Evolutionary conservation across 2,797 vertebrate species (phyloP), one percentile per base, ranked within the genome.

Genomic region (Yasuhikotakia modesta): DNA sequence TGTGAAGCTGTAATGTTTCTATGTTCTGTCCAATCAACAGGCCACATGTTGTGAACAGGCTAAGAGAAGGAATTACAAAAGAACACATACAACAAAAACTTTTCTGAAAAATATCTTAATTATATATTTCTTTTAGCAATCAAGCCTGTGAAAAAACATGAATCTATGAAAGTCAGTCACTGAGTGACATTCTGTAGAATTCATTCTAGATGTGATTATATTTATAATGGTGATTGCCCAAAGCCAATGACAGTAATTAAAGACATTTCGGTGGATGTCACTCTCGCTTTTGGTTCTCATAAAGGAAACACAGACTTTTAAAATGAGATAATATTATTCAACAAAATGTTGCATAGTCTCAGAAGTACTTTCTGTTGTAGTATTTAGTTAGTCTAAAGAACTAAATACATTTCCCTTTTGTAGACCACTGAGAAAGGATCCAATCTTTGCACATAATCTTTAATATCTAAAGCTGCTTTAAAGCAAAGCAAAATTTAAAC

Each of bases 241-340:
- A 48, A 68, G 64, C 68, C 74, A 76, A 8, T n/a, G 27, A 60
- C 19, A 22, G 35, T 35, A 69, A 61, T 19, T 27, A 61, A 24
- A 67, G 75, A 61, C 16, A 45, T 77, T 61, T 68, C 27, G 70
- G 55, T 5, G 30, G 55, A 70, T 60, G 77, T 79, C 52, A 73
- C 39, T 35, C 50, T 70, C 16, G 10, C 43, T 50, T 60, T 73
- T 35, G 27, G 5, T 66, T 55, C 61, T 66, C 19, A 24, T n/a
- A 48, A 55, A 63, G 52, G 70, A 19, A 10, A 45, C 11, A 13
- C 39, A 32, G 7, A 30, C 39, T 64, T 32, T 13, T 55, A n/a
- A n/a, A n/a, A n/a, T 45, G 64, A 77, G 71, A 58, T 66, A 4
- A 58, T 48, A 22, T 70, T 22, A 27, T 2, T 27, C 4, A 4